phyloP scores from a whole-genome alignment of 2,797 vertebrate genomes.

The Lacerta bilineata region DNA sequence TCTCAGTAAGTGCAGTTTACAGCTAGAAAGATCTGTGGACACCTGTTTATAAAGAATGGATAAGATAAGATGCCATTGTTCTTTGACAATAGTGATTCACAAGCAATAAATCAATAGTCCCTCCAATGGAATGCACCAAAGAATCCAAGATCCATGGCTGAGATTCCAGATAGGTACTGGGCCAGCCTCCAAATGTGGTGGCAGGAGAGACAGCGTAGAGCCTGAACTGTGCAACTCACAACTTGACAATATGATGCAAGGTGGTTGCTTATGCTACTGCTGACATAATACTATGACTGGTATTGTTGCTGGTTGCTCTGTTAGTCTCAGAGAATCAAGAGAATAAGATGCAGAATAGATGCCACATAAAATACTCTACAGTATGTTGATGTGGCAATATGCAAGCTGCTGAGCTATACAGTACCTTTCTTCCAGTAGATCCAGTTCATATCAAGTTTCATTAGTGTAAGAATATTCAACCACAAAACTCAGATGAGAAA shows the following conservation, averaged over 20 bases:
- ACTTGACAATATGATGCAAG: not conserved
- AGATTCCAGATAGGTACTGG: not conserved
- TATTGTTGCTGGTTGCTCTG: not conserved
- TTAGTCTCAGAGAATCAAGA: not conserved
- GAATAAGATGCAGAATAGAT: not conserved
- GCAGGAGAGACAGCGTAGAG: not conserved
- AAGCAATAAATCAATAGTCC: slow-evolving; percentile 27
- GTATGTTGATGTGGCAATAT: slow-evolving; percentile 4
- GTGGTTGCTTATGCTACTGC: not conserved
- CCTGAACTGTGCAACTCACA: not conserved
- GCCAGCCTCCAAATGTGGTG: not conserved
- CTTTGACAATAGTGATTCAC: slow-evolving; percentile 21
- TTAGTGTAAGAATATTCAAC: not conserved
- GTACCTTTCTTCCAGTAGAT: not conserved
- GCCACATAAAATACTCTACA: too few relatives aligned
- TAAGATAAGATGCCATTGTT: slow-evolving; percentile 19
- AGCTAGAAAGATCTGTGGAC: slow-evolving; percentile 14
- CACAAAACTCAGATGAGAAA: not conserved
- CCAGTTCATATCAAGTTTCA: not conserved
- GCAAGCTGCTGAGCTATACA: not conserved
- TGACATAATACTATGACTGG: not conserved
- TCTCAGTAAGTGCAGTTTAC: slow-evolving; percentile 15
- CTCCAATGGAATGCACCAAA: slow-evolving; percentile 6
- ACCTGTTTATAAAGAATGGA: slow-evolving; percentile 30
- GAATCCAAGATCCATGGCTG: not conserved